A percentile compares a stretch with the other conserved stretches of the same genome.
phyloP scores from a whole-genome alignment of 2,888 invertebrate species.

The Dicyrtoma fusca region DNA sequence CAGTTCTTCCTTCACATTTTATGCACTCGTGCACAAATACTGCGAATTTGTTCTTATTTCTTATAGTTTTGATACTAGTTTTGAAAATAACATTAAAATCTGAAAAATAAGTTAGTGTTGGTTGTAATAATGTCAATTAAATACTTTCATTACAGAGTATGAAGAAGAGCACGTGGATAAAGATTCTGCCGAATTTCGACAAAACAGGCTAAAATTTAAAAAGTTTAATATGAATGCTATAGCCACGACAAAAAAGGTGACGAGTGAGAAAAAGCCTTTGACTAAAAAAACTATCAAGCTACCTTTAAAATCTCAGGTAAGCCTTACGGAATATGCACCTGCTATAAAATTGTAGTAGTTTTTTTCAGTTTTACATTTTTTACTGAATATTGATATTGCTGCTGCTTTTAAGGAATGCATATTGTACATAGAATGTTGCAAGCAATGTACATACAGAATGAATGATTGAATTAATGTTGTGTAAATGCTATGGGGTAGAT shows the following conservation, averaged over 20 bases:
- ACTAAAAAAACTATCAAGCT: conserved; percentile 56
- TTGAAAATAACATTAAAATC: too few species aligned
- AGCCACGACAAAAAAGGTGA: conserved; percentile 44
- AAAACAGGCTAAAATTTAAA: conserved; percentile 56
- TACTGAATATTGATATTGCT: too few species aligned
- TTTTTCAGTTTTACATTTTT: too few species aligned
- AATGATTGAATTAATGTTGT: background rate
- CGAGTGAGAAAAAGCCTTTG: too few species aligned
- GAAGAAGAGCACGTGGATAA: conserved; percentile 53
- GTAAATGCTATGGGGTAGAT: background rate
- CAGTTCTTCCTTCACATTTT: too few species aligned
- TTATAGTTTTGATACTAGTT: background rate
- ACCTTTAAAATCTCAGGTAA: conserved; percentile 59
- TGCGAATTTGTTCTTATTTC: background rate
- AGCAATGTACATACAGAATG: too few species aligned
- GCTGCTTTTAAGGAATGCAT: too few species aligned
- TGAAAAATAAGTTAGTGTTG: too few species aligned
- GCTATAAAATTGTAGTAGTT: too few species aligned
- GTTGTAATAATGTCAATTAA: background rate
- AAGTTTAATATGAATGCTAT: conserved; percentile 51
- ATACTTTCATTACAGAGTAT: conserved; percentile 48
- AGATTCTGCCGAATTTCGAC: conserved; percentile 51
- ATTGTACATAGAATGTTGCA: too few species aligned
- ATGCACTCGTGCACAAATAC: too few species aligned
- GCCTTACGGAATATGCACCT: too few species aligned